A percentile compares a stretch with the other conserved stretches of the same genome.
Conservation (phyloP, 2,888 invertebrate species). For the Tenthredo distinguenda region DNA sequence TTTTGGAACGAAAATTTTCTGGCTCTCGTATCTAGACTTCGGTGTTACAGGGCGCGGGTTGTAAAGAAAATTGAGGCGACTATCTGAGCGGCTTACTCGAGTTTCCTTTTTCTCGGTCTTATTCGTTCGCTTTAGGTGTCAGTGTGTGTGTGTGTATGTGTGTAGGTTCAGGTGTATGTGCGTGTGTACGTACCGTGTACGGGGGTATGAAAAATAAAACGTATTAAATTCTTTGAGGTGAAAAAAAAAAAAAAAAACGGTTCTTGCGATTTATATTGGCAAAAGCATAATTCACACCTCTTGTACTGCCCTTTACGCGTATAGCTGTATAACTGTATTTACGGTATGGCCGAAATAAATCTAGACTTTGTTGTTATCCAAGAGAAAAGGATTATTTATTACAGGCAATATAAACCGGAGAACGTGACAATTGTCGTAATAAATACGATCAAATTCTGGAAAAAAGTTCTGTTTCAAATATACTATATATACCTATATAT, state of each 20-base stretch:
- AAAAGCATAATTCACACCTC: constrained; percentile 40
- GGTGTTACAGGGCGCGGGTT: not conserved
- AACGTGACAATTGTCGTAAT: constrained; percentile 30
- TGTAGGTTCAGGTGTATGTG: not conserved
- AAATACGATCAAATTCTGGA: not conserved
- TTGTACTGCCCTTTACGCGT: not conserved
- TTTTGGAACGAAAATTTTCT: not conserved
- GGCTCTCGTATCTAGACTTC: not conserved
- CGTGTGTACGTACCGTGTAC: not conserved
- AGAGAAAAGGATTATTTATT: constrained; percentile 41
- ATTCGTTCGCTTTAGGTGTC: not conserved
- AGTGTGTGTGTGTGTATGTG: not conserved
- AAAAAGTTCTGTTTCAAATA: constrained; percentile 9
- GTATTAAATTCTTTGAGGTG: constrained; percentile 30
- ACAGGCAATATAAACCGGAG: constrained; percentile 28
- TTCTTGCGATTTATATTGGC: constrained; percentile 45
- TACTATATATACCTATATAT: no score
- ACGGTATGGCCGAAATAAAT: not conserved
- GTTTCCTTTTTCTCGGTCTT: not conserved
- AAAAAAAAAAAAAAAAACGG: not conserved
- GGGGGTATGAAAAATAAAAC: constrained; percentile 20
- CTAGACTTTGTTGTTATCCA: constrained; percentile 28
- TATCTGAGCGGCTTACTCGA: constrained; percentile 19
- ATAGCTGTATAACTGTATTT: not conserved
- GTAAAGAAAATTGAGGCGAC: constrained; percentile 40